Conservation (phyloP, 2,888 invertebrate species). For the Periphyllus acericola region DNA sequence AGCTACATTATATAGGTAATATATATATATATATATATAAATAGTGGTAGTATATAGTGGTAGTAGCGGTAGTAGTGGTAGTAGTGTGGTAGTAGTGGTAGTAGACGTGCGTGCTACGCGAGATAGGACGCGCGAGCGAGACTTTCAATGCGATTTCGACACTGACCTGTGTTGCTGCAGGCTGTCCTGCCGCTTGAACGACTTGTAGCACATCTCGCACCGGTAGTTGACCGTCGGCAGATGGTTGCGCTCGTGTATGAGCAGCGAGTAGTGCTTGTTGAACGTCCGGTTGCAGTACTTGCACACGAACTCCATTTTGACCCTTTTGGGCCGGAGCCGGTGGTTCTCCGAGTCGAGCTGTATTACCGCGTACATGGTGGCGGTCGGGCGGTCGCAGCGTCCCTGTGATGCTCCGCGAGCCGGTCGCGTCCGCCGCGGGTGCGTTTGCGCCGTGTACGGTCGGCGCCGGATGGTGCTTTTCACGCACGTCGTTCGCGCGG, state of each 20-base stretch:
- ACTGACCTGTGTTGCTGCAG: slow-evolving; percentile 91
- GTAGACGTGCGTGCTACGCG: background rate
- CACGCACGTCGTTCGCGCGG: too few species aligned
- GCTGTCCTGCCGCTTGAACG: slow-evolving; percentile 97
- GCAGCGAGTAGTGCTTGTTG: slow-evolving; percentile 97
- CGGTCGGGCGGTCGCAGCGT: slow-evolving; percentile 63
- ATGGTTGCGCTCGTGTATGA: slow-evolving; percentile 98
- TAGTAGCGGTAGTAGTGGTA: background rate
- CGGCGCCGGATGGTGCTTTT: too few species aligned
- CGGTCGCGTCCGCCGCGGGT: background rate
- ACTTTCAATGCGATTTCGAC: slow-evolving; percentile 57
- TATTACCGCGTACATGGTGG: slow-evolving; percentile 89
- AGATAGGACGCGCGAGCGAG: background rate
- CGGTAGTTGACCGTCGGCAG: slow-evolving; percentile 96
- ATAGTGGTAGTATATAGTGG: background rate
- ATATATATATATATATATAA: background rate
- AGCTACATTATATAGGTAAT: background rate
- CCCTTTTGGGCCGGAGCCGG: slow-evolving; percentile 86
- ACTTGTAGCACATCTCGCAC: slow-evolving; percentile 97
- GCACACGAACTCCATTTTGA: slow-evolving; percentile 98
- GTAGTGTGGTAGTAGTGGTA: slow-evolving; percentile 2
- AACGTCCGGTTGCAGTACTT: slow-evolving; percentile 97
- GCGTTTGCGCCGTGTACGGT: background rate
- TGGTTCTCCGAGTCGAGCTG: slow-evolving; percentile 88
- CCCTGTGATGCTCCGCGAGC: slow-evolving; percentile 6